Conservation (phyloP, 2,113 vertebrate genomes). For the Mixornis gularis region DNA sequence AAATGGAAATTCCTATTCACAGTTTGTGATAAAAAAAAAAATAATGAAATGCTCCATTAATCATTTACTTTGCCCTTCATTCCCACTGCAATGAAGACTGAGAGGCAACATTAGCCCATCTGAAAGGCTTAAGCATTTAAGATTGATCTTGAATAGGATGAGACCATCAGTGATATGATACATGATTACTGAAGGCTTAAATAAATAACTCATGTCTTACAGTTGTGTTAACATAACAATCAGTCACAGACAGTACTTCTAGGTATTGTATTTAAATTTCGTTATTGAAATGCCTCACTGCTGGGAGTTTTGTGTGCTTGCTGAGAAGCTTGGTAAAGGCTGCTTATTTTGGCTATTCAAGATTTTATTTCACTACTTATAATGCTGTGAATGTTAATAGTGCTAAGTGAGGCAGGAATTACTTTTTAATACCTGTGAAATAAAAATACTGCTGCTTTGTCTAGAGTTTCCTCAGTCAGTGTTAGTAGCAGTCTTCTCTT, state of each 20-base stretch:
- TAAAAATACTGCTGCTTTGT: background rate
- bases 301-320: background rate
- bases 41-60: conserved; percentile 34
- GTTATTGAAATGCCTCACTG: background rate
- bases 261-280: background rate
- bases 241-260: background rate
- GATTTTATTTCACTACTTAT: background rate
- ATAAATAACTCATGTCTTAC: background rate
- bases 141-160: background rate
- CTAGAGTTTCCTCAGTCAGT: background rate
- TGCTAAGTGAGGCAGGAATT: background rate
- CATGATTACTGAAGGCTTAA: background rate
- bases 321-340: background rate
- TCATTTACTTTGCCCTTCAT: conserved; percentile 22
- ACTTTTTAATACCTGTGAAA: background rate
- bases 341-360: background rate
- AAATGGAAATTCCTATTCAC: conserved; percentile 36
- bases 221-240: background rate
- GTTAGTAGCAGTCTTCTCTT: background rate
- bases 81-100: conserved; percentile 17
- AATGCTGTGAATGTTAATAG: background rate
- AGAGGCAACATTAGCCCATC: background rate
- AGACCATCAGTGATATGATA: background rate
- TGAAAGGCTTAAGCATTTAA: conserved; percentile 10
- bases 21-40: background rate